phyloP scores from a whole-genome alignment of 30 jellyfish, hydroid and myxozoan species.

The Aurelia aurita complex sp. Pacific region DNA sequence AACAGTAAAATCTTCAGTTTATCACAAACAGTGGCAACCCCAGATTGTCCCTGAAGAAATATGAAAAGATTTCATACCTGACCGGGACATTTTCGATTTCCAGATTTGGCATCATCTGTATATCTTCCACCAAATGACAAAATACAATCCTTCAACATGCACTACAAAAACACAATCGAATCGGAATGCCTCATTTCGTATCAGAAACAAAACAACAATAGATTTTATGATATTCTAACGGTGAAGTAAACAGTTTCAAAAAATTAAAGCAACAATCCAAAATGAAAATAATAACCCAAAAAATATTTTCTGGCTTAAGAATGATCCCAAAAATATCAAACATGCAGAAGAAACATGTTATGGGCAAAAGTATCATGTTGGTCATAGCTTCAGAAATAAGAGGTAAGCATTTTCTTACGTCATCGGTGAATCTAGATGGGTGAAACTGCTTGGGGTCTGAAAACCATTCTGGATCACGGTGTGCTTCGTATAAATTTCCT shows the following conservation, averaged over 20 bases:
- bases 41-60: not conserved
- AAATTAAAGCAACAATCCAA: no score
- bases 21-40: not conserved
- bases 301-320: no score
- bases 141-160: constrained; percentile 8
- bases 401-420: not conserved
- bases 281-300: no score
- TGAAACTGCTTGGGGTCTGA: constrained; percentile 36
- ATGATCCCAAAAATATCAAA: no score
- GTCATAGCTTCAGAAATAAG: no score
- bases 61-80: not conserved
- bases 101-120: constrained; percentile 15
- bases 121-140: constrained; percentile 21
- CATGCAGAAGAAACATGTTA: no score
- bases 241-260: no score
- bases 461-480: constrained; percentile 40
- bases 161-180: no score
- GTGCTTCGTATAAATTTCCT: constrained; percentile 42
- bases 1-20: not conserved
- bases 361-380: no score
- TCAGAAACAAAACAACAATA: no score
- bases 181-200: no score
- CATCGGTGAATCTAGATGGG: constrained; percentile 10
- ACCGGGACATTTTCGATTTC: constrained; percentile 40
- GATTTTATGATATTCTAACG: no score